Evolutionary conservation across 2,113 vertebrate genomes (phyloP).

Genomic region (Semicossyphus pulcher): DNA sequence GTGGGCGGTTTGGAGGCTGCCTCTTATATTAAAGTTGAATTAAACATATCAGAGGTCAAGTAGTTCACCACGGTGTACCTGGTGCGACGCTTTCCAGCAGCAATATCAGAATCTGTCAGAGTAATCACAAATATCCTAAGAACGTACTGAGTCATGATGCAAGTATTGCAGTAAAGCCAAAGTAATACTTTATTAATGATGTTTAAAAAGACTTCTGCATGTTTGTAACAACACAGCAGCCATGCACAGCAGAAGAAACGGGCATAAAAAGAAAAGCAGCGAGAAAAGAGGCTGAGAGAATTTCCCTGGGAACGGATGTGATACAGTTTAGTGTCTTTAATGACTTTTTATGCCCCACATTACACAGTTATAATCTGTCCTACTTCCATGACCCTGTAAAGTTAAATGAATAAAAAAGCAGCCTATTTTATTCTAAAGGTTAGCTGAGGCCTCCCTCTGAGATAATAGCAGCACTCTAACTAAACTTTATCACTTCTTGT

Average conservation of each 20-base stretch:
- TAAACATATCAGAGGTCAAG: slow-evolving; percentile 13
- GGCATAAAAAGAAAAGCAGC: not conserved
- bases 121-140: not conserved
- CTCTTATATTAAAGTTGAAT: slow-evolving; percentile 5
- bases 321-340: not conserved
- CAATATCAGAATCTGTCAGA: not conserved
- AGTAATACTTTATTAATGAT: not conserved
- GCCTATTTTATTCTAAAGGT: slow-evolving; percentile 36
- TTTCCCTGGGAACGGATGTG: not conserved
- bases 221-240: not conserved
- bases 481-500: slow-evolving; percentile 33
- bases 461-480: slow-evolving; percentile 42
- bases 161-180: not conserved
- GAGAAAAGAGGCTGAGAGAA: slow-evolving; percentile 11
- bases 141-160: not conserved
- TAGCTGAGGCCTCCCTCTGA: slow-evolving; percentile 15
- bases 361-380: slow-evolving; percentile 32
- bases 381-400: slow-evolving; percentile 49
- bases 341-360: slow-evolving; percentile 18
- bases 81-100: not conserved
- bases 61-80: slow-evolving; percentile 30
- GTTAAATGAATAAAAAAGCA: slow-evolving; percentile 40
- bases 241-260: not conserved
- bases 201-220: not conserved
- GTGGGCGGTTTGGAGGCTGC: not conserved